phyloP scores from a whole-genome alignment of 2,797 vertebrate species.

The Hydrolagus colliei region DNA sequence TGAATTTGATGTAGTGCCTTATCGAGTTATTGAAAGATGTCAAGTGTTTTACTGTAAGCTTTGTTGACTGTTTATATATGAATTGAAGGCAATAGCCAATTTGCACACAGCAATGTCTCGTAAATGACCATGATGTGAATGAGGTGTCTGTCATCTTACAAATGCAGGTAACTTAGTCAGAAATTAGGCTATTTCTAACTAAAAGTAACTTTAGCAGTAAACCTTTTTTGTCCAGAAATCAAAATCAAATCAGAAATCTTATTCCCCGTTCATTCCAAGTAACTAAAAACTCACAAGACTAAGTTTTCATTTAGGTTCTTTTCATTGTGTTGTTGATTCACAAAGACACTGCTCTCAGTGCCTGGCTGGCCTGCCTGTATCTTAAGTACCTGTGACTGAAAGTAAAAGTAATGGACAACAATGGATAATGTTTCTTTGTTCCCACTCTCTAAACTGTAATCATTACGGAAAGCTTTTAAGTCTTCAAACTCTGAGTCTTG shows the following conservation, averaged over 20 bases:
- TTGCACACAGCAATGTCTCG: too few species aligned
- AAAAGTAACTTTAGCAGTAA: background rate
- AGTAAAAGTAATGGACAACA: background rate
- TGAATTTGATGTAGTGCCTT: too few species aligned
- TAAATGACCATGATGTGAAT: too few species aligned
- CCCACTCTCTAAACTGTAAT: background rate
- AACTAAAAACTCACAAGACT: too few species aligned
- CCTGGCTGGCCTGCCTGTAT: background rate
- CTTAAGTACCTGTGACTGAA: background rate
- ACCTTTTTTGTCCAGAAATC: background rate
- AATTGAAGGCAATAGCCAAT: too few species aligned
- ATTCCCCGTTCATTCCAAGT: background rate
- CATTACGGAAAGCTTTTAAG: background rate
- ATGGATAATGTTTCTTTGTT: background rate
- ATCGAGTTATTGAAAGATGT: too few species aligned
- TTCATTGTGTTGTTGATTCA: background rate
- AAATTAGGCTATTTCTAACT: background rate
- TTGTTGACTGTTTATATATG: too few species aligned
- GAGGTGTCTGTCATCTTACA: too few species aligned
- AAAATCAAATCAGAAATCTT: background rate
- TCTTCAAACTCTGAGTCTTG: background rate
- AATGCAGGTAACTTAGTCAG: too few species aligned
- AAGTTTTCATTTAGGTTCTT: background rate
- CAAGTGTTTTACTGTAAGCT: too few species aligned
- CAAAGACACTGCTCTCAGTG: background rate